phyloP scores from a whole-genome alignment of 2,113 vertebrate species.

The Tenebrosternarchus preto region DNA sequence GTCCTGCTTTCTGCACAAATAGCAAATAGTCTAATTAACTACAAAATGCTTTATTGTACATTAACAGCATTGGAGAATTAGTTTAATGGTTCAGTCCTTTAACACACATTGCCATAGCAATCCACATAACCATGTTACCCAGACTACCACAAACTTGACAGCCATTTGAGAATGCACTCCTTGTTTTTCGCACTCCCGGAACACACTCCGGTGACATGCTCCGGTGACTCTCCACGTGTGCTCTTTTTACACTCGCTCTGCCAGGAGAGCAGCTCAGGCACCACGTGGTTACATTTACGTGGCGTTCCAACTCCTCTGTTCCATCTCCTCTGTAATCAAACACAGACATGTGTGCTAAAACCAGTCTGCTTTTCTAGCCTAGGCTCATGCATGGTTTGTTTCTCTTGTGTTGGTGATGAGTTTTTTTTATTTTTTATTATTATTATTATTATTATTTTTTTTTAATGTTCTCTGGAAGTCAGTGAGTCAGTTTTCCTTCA shows the following conservation, averaged over 20 bases:
- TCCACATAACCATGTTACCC: too few species aligned
- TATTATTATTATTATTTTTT: too few species aligned
- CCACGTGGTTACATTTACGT: conserved; percentile 13
- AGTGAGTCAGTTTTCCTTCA: not conserved
- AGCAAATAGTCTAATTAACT: not conserved
- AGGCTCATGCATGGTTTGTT: not conserved
- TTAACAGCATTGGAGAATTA: not conserved
- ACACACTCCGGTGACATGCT: not conserved
- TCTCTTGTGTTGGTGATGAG: not conserved
- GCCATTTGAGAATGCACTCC: not conserved
- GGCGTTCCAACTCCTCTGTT: not conserved
- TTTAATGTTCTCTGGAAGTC: not conserved
- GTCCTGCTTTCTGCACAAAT: not conserved
- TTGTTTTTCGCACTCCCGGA: not conserved
- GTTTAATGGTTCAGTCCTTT: not conserved
- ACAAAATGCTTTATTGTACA: conserved; percentile 7
- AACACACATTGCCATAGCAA: not conserved
- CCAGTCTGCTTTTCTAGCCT: not conserved
- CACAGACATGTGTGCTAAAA: conserved; percentile 8
- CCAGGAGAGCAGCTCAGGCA: conserved; percentile 13
- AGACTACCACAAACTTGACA: not conserved
- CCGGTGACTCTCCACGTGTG: not conserved
- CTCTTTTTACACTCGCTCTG: not conserved
- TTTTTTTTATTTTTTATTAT: not conserved
- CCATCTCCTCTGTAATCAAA: conserved; percentile 19